phyloP scores from a whole-genome alignment of 2,888 invertebrate genomes.

The Meganola albula region DNA sequence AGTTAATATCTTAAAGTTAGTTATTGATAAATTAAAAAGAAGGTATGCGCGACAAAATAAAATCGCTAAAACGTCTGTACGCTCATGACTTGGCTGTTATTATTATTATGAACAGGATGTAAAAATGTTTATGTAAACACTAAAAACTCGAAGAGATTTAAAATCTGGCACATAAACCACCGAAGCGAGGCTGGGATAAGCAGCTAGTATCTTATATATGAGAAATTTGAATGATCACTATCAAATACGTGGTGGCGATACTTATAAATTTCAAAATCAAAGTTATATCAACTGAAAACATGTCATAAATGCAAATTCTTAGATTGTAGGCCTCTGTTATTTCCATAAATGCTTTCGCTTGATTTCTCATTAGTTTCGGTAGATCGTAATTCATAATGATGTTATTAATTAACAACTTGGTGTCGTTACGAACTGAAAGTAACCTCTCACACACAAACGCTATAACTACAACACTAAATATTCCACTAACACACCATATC shows the following conservation, averaged over 20 bases:
- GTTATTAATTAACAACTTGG: constrained; percentile 48
- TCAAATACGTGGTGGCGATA: constrained; percentile 56
- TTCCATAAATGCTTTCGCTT: constrained; percentile 56
- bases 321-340: constrained; percentile 51
- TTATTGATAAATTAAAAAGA: too few species aligned
- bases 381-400: constrained; percentile 54
- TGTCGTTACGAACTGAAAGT: constrained; percentile 33
- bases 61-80: too few species aligned
- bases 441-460: constrained; percentile 45
- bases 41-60: too few species aligned
- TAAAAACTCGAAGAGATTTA: too few species aligned
- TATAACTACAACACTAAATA: constrained; percentile 38
- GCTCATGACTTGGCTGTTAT: too few species aligned
- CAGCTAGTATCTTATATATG: constrained; percentile 22
- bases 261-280: constrained; percentile 57
- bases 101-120: too few species aligned
- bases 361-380: constrained; percentile 43
- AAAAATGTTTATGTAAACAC: too few species aligned
- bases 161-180: too few species aligned
- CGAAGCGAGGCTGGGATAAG: neutral
- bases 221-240: constrained; percentile 56
- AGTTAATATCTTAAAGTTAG: too few species aligned
- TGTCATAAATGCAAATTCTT: constrained; percentile 44
- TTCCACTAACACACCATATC: constrained; percentile 38
- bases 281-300: constrained; percentile 56